Evolutionary conservation across 2,797 vertebrate genomes (phyloP).

Genomic region (Pipistrellus kuhlii): DNA sequence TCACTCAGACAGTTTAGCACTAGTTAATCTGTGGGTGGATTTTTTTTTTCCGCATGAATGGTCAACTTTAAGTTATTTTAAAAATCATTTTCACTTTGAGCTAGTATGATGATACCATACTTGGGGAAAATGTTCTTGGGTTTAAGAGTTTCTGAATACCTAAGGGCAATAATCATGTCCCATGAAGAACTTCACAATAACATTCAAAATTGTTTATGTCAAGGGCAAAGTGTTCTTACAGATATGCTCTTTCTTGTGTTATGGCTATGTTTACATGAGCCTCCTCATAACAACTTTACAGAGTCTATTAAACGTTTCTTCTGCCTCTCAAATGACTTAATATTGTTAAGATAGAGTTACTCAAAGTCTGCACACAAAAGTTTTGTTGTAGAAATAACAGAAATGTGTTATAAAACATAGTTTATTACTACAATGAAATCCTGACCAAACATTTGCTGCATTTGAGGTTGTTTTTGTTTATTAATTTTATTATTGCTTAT

Average conservation of each 20-base stretch:
- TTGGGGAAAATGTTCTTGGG: constrained; percentile 75
- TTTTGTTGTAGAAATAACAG: constrained; percentile 16
- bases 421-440: neutral
- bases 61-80: constrained; percentile 79
- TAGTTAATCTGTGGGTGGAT: constrained; percentile 74
- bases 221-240: constrained; percentile 29
- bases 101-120: constrained; percentile 71
- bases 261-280: neutral
- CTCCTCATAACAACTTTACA: neutral
- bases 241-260: neutral
- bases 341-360: neutral
- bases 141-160: constrained; percentile 69
- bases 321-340: neutral
- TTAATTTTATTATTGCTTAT: constrained; percentile 43
- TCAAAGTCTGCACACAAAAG: neutral
- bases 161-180: constrained; percentile 68
- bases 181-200: constrained; percentile 63
- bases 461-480: neutral
- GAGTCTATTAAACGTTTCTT: neutral
- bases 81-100: constrained; percentile 75
- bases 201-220: constrained; percentile 32
- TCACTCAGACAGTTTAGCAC: constrained; percentile 74
- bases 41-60: constrained; percentile 80
- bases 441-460: neutral
- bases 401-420: constrained; percentile 27